Percentiles rank a stretch among this genome's conserved stretches.
phyloP scores from a whole-genome alignment of 2,888 invertebrate genomes.

The Drosophila borborema region DNA sequence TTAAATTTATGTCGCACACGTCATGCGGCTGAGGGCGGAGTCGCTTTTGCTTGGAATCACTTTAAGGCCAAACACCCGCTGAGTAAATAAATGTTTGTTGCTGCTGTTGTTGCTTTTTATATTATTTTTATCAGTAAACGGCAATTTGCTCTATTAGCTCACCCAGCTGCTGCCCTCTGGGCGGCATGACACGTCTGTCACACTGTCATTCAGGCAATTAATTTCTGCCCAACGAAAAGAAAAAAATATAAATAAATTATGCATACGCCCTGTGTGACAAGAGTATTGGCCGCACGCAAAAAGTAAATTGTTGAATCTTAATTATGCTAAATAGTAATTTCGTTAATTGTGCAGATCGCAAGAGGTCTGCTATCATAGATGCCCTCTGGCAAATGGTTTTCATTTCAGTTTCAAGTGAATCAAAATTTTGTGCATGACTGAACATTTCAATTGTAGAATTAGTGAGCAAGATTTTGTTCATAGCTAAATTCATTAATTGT shows the following conservation, averaged over 20 bases:
- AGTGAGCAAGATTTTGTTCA: neutral
- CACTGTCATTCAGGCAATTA: slow-evolving; percentile 52
- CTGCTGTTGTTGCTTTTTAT: neutral
- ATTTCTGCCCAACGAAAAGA: slow-evolving; percentile 38
- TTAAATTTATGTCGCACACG: slow-evolving; percentile 55
- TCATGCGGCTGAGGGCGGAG: slow-evolving; percentile 48
- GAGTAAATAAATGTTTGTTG: slow-evolving; percentile 14
- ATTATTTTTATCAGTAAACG: slow-evolving; percentile 41
- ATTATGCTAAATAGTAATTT: slow-evolving; percentile 41
- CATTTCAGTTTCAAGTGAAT: slow-evolving; percentile 19
- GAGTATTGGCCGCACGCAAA: slow-evolving; percentile 49
- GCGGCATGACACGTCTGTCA: slow-evolving; percentile 18
- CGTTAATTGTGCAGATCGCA: slow-evolving; percentile 32
- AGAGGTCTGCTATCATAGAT: slow-evolving; percentile 8
- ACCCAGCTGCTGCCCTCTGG: slow-evolving; percentile 62
- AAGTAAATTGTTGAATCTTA: slow-evolving; percentile 25
- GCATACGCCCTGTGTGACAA: slow-evolving; percentile 67
- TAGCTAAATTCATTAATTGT: neutral
- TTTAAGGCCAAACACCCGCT: slow-evolving; percentile 54
- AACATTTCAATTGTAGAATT: neutral
- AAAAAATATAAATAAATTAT: slow-evolving; percentile 42
- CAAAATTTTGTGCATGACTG: neutral
- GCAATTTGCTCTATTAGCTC: slow-evolving; percentile 70
- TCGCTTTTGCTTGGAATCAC: slow-evolving; percentile 26
- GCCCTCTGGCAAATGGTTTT: slow-evolving; percentile 37